A percentile compares a stretch with the other conserved stretches of the same genome.
Evolutionary conservation across 2,113 vertebrate species (phyloP).

Genomic region (Podocnemis expansa): DNA sequence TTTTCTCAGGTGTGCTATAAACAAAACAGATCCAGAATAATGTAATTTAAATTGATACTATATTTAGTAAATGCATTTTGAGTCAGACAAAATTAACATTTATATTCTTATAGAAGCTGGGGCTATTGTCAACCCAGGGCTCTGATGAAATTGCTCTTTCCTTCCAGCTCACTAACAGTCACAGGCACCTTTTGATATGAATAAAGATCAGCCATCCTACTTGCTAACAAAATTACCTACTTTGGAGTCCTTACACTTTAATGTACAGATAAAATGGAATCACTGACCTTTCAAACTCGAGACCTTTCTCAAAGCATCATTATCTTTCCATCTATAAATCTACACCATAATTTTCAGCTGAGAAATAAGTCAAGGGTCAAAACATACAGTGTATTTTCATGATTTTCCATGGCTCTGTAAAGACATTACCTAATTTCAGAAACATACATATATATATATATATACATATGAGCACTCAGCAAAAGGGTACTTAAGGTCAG

Average conservation of each 20-base stretch:
- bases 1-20: not conserved
- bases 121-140: not conserved
- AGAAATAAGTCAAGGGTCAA: slow-evolving; percentile 6
- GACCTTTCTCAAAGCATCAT: not conserved
- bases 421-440: slow-evolving; percentile 38
- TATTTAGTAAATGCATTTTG: not conserved
- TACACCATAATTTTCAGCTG: not conserved
- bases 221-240: not conserved
- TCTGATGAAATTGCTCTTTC: not conserved
- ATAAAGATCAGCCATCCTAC: not conserved
- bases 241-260: not conserved
- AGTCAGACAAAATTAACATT: not conserved
- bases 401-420: slow-evolving; percentile 1
- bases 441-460: not conserved
- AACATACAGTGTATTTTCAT: not conserved
- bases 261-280: slow-evolving; percentile 37
- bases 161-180: not conserved
- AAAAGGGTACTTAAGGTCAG: not conserved
- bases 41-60: not conserved
- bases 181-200: not conserved
- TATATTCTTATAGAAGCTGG: not conserved
- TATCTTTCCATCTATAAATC: slow-evolving; percentile 44
- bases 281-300: not conserved
- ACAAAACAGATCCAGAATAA: not conserved
- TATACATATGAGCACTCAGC: not conserved